Base-by-base conservation (phyloP, 1,140 invertebrate species). In the Tetramorium simillimum region DNA sequence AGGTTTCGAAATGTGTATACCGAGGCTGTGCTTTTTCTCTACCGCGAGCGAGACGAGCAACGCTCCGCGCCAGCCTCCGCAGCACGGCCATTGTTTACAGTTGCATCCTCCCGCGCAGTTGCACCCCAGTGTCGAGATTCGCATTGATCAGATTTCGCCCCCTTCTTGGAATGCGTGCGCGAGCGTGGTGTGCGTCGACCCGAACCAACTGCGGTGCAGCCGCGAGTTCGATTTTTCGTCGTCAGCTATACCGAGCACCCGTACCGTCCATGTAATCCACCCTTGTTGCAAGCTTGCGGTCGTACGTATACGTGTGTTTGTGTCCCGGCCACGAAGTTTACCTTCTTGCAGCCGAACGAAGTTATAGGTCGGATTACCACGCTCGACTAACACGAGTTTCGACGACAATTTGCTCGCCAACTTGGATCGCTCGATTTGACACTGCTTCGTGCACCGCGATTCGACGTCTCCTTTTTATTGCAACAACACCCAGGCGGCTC, bases 321-420 rank as follows among this genome's bases (percentile, higher is more conserved):
- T 73, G 80, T 24, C 40, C 56, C 60, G 49, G 76, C 70, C 84
- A 56, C 88, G 88, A 89, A 89, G 87, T 89, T 89, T 89, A 60
- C 88, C 84, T 89, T 89, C 88, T 86, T 85, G 56, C 60, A 62
- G 33, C 63, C 60, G 69, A 40, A 18, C 86, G n/a, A 58, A 80
- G 86, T 84, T 84, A 84, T 75, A 75, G 86, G 86, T 88, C 78
- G 53, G 67, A 87, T 88, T 87, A 87, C 69, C 76, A 75, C 75
- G 87, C 43, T 87, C 85, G 87, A 65, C 28, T 84, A 84, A 75
- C 80, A 46, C 69, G 80, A 84, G 69, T 84, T 84, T 75, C 28
- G 53, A 65, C 86, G 70, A 76, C 81, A 76, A 70, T 82, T 60
- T 60, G 76, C 87, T 82, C 60, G 70, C 70, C 76, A 75, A 73